These are phyloP conservation scores for Haliclona indistincta DNA, from an alignment of 37 sponge, comb jelly and placozoan genomes.

Conservation along the genomic window DNA sequence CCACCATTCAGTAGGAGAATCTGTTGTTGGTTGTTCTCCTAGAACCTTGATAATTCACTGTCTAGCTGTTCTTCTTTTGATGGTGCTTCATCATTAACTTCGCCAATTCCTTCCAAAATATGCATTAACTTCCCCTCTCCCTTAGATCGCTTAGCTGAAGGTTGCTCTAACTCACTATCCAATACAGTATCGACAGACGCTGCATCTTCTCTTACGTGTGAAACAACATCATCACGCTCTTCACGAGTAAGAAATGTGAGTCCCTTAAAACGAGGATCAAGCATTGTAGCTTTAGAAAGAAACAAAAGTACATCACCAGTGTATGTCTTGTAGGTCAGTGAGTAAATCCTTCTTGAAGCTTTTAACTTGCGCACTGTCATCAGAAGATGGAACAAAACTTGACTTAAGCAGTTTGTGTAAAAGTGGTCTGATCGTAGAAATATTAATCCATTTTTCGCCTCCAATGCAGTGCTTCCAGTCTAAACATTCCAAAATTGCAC, in stretches of 20 bases:
- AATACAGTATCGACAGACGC: no score
- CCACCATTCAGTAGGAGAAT: background rate
- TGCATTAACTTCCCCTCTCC: background rate
- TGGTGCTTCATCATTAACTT: background rate
- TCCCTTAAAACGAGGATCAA: background rate
- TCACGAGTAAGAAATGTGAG: background rate
- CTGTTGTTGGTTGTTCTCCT: background rate
- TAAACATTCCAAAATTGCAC: no score
- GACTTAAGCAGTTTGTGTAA: background rate
- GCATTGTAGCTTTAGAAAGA: background rate
- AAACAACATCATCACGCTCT: background rate
- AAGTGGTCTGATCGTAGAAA: background rate
- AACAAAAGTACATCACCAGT: background rate
- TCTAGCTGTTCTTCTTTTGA: background rate
- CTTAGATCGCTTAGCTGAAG: background rate
- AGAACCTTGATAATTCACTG: background rate
- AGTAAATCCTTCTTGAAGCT: background rate
- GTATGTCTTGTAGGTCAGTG: background rate
- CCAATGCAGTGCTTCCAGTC: no score
- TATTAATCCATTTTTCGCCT: background rate
- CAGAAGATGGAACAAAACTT: constrained; percentile 1
- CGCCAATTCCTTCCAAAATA: background rate
- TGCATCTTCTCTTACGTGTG: background rate
- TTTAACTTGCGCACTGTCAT: background rate
- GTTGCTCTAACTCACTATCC: background rate